These are phyloP conservation scores for Nematolebias whitei DNA, from an alignment of 2,113 vertebrate genomes.

Conservation along the genomic window DNA sequence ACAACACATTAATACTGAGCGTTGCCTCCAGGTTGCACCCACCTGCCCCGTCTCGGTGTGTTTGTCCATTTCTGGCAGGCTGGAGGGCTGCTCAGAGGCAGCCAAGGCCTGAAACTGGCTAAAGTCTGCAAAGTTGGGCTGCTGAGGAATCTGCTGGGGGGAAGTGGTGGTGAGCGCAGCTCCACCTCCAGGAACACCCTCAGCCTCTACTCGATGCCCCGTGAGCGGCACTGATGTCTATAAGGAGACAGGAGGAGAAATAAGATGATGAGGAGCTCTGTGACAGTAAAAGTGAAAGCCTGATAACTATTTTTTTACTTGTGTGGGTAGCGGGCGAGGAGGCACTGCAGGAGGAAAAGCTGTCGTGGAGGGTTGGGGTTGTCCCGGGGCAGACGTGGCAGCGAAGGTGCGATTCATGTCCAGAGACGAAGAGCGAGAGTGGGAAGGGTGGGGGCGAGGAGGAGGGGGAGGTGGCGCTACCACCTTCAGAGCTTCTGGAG, in stretches of 20 bases:
- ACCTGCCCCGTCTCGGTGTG: conserved; percentile 87
- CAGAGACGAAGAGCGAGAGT: conserved; percentile 97
- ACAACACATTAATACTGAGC: too few species aligned
- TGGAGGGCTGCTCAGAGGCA: conserved; percentile 86
- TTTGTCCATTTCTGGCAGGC: conserved; percentile 86
- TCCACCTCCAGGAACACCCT: conserved; percentile 83
- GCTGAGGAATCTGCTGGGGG: conserved; percentile 96
- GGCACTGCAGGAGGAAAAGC: conserved; percentile 96
- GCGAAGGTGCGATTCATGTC: conserved; percentile 96
- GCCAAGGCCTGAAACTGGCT: conserved; percentile 96
- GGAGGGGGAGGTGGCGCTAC: conserved; percentile 93
- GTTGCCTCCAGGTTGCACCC: too few species aligned
- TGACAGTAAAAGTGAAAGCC: not conserved
- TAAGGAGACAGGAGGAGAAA: not conserved
- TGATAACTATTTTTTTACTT: conserved; percentile 79
- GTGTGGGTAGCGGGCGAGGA: conserved; percentile 92
- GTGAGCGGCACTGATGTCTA: conserved; percentile 85
- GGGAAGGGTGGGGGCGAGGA: conserved; percentile 91
- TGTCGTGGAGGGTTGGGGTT: conserved; percentile 86
- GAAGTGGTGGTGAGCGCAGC: conserved; percentile 89
- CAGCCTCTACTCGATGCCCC: conserved; percentile 87
- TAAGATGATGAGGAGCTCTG: not conserved
- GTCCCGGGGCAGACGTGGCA: conserved; percentile 81
- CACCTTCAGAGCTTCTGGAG: conserved; percentile 86
- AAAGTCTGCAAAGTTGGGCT: conserved; percentile 99